Evolutionary conservation across 2,888 invertebrate species (phyloP).

Genomic region (Harmothoe impar): DNA sequence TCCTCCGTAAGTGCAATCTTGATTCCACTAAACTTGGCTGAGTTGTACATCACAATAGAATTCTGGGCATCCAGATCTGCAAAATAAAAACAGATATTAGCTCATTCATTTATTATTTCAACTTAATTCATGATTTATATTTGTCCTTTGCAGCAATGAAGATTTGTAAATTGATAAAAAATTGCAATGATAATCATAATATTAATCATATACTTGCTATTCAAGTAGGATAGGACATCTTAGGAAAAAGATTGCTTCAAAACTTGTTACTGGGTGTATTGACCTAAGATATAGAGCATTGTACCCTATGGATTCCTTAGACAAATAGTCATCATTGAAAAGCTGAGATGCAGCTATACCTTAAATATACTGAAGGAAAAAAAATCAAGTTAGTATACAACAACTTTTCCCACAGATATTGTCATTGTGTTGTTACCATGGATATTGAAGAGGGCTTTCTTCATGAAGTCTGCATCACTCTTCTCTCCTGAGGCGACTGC

Average conservation of each 20-base stretch:
- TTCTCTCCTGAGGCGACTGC: background rate
- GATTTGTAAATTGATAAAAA: too few relatives aligned
- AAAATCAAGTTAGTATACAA: background rate
- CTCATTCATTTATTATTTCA: too few relatives aligned
- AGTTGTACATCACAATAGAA: background rate
- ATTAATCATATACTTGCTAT: too few relatives aligned
- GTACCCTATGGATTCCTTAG: background rate
- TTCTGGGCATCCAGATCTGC: constrained; percentile 33
- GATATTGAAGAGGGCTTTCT: background rate
- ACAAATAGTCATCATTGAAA: too few relatives aligned
- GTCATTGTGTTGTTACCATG: background rate
- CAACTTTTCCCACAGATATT: too few relatives aligned
- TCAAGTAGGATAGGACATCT: too few relatives aligned
- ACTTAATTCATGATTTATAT: background rate
- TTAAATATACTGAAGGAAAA: background rate
- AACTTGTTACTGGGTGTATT: too few relatives aligned
- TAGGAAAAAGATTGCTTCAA: too few relatives aligned
- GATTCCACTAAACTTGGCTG: background rate
- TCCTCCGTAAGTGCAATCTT: background rate
- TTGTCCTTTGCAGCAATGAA: too few relatives aligned
- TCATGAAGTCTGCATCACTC: background rate
- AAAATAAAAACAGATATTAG: background rate
- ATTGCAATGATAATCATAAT: too few relatives aligned
- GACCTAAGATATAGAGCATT: background rate
- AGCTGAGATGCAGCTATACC: background rate